Base-by-base conservation (phyloP, 2,113 vertebrate genomes). In the Periophthalmus modestus region DNA sequence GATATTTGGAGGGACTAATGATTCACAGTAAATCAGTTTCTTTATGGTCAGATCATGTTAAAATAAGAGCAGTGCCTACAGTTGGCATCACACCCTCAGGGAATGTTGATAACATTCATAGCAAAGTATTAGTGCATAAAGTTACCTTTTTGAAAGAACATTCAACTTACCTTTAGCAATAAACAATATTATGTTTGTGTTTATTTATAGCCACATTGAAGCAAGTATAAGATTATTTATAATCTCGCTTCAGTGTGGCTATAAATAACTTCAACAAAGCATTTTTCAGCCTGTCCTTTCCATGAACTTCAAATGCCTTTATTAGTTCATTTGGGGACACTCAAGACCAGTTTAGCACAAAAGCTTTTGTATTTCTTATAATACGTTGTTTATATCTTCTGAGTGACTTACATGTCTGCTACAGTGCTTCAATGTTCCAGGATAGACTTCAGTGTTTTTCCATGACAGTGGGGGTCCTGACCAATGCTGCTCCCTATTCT, bases 401-500 rank as follows among this genome's bases (percentile, higher is more conserved):
- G 62, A 34, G 23, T 62, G 24, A 28, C 16, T 62, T 62, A 34
- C 59, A 62, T 16, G 13, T 62, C 59, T 9, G n/a, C 55, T 21
- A 7, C 19, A 62, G 59, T 34, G 12, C 7, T 33, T 12, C n/a
- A 18, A 39, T 65, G 62, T 65, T n/a, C 33, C 34, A 9, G 33
- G 33, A 39, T 43, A 19, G 62, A 65, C 62, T 59, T 59, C 10
- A 7, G 34, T 39, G 16, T 2, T 1, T 7, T 12, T 5, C 19
- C 33, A 12, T 12, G 39, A 18, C 62, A 11, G 62, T 34, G 16
- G 62, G 39, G 62, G 34, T 39, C 34, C 39, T 65, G 62, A 65
- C 62, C 62, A 36, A 7, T 2, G 62, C 62, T 1, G 62, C 62
- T n/a, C 62, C 59, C 62, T n/a, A 65, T 65, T 65, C 62, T 65